Evolutionary conservation across 2,888 invertebrate genomes (phyloP).

Genomic region (Drymonia ruficornis): DNA sequence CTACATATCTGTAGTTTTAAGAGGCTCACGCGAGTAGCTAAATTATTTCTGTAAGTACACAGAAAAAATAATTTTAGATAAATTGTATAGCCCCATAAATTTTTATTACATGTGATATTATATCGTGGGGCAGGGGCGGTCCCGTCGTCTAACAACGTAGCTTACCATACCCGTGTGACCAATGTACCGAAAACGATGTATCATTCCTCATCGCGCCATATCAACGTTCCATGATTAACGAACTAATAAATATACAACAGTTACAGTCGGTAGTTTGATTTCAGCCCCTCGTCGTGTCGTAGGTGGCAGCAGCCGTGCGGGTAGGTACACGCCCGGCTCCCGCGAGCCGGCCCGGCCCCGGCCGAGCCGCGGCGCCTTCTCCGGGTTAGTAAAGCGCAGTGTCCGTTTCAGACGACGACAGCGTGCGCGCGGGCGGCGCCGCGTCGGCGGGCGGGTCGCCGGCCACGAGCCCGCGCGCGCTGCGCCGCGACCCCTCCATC

Average conservation of each 20-base stretch:
- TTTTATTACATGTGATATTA: background rate
- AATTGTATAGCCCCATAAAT: background rate
- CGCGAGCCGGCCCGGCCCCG: slow-evolving; percentile 13
- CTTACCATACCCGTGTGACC: background rate
- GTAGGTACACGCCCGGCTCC: slow-evolving; percentile 18
- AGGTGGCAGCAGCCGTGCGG: slow-evolving; percentile 13
- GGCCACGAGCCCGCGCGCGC: slow-evolving; percentile 51
- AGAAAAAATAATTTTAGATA: background rate
- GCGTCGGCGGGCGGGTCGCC: slow-evolving; percentile 44
- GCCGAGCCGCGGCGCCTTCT: slow-evolving; percentile 12
- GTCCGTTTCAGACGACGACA: slow-evolving; percentile 73
- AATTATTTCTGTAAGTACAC: background rate
- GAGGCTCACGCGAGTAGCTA: background rate
- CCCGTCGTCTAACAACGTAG: background rate
- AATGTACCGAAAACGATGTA: slow-evolving; percentile 10
- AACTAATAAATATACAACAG: slow-evolving; percentile 60
- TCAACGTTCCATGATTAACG: slow-evolving; percentile 27
- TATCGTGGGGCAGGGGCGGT: background rate
- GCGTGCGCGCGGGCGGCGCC: slow-evolving; percentile 47
- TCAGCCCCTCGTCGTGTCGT: slow-evolving; percentile 42
- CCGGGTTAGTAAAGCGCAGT: slow-evolving; percentile 36
- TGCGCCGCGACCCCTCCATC: slow-evolving; percentile 65
- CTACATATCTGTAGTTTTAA: slow-evolving; percentile 2
- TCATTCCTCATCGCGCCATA: slow-evolving; percentile 30
- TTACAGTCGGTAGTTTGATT: slow-evolving; percentile 62